A percentile compares a stretch with the other conserved stretches of the same genome.
Evolutionary conservation across 2,113 vertebrate genomes (phyloP).

Genomic region (Cygnus atratus): DNA sequence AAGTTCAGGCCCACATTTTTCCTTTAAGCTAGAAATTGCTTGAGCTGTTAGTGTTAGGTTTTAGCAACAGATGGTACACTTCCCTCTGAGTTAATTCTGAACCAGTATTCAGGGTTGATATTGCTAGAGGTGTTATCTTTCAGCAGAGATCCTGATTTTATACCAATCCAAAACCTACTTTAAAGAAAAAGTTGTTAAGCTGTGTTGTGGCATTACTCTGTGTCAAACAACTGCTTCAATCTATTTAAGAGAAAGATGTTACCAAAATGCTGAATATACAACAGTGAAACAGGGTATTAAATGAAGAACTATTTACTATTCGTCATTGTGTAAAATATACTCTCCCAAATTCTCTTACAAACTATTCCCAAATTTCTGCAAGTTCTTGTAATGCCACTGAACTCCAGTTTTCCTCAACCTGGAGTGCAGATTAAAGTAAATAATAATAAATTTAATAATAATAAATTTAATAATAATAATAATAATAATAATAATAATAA

Average conservation of each 20-base stretch:
- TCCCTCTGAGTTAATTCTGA: conserved; percentile 53
- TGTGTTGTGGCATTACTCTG: neutral
- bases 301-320: neutral
- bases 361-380: neutral
- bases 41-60: conserved; percentile 26
- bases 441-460: neutral
- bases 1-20: neutral
- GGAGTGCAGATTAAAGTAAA: neutral
- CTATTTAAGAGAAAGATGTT: neutral
- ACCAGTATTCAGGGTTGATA: conserved; percentile 8
- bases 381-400: neutral
- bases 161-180: conserved; percentile 19
- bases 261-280: neutral
- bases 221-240: conserved; percentile 25
- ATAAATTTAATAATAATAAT: too few species aligned
- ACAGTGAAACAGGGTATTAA: neutral
- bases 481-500: too few species aligned
- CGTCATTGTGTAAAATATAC: neutral
- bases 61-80: conserved; percentile 55
- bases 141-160: conserved; percentile 37
- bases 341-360: neutral
- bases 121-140: conserved; percentile 52
- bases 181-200: conserved; percentile 9
- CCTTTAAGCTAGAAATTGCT: conserved; percentile 26
- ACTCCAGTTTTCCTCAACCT: neutral